Conservation (phyloP, 2,888 invertebrate species). For the Epirrita christyi region DNA sequence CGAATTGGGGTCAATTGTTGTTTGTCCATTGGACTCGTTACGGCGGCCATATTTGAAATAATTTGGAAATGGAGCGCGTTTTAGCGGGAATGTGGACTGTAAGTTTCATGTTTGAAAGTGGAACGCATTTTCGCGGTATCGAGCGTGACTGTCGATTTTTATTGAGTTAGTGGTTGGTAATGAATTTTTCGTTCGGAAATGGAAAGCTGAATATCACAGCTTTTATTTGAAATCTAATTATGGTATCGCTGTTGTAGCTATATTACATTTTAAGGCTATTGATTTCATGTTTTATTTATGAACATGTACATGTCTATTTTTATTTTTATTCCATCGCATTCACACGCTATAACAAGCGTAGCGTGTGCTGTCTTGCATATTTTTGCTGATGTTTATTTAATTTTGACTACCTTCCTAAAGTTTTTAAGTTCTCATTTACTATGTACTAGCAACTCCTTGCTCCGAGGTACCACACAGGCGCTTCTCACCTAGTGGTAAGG, state of each 20-base stretch:
- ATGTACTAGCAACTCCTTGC: no score
- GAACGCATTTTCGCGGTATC: conserved; percentile 22
- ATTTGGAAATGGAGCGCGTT: conserved; percentile 67
- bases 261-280: no score
- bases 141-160: conserved; percentile 15
- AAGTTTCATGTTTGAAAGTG: conserved; percentile 18
- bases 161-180: conserved; percentile 24
- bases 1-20: conserved; percentile 59
- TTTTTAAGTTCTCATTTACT: no score
- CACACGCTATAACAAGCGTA: no score
- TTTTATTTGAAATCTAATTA: conserved; percentile 18
- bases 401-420: no score
- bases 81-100: conserved; percentile 33
- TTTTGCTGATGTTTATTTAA: no score
- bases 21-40: conserved; percentile 46
- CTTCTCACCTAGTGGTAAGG: no score
- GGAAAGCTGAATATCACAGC: conserved; percentile 11
- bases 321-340: no score
- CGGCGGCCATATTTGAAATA: conserved; percentile 68
- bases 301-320: no score
- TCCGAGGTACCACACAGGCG: no score
- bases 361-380: no score
- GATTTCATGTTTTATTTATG: no score
- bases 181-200: conserved; percentile 12
- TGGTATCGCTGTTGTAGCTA: not conserved